A percentile compares a stretch with the other conserved stretches of the same genome.
Conservation (phyloP, 2,113 vertebrate species). For the Bos indicus region DNA sequence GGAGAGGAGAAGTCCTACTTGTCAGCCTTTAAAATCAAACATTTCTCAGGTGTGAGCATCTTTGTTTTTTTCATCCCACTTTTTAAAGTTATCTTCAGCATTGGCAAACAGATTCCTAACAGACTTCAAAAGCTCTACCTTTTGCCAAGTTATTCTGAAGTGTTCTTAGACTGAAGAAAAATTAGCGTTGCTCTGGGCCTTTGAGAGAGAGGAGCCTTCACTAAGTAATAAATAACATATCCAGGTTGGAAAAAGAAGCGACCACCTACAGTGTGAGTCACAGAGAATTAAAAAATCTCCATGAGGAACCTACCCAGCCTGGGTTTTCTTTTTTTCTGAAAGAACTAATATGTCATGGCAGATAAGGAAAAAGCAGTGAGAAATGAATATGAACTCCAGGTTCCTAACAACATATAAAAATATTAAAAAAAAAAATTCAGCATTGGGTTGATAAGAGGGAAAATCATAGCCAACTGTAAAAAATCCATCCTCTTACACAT, state of each 20-base stretch:
- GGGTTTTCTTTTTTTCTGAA: conserved; percentile 14
- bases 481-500: conserved; percentile 21
- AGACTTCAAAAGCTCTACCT: background rate
- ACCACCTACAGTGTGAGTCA: conserved; percentile 45
- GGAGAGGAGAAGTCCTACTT: background rate
- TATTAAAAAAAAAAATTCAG: background rate
- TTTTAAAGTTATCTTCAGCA: background rate
- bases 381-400: conserved; percentile 38
- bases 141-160: conserved; percentile 50
- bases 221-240: conserved; percentile 57
- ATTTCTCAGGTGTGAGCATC: background rate
- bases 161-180: conserved; percentile 56
- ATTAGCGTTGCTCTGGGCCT: conserved; percentile 54
- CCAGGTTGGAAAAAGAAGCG: conserved; percentile 34
- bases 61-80: background rate
- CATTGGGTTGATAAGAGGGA: conserved; percentile 28
- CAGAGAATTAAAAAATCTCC: background rate
- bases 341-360: conserved; percentile 45
- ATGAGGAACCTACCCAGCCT: background rate
- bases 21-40: background rate
- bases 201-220: conserved; percentile 43
- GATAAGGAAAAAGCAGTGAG: conserved; percentile 49
- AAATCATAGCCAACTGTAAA: conserved; percentile 20
- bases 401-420: background rate
- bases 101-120: conserved; percentile 5